A percentile compares a stretch with the other conserved stretches of the same genome.
These are phyloP conservation scores for Actias luna DNA, from an alignment of 2,888 invertebrate species.

Conservation along the genomic window DNA sequence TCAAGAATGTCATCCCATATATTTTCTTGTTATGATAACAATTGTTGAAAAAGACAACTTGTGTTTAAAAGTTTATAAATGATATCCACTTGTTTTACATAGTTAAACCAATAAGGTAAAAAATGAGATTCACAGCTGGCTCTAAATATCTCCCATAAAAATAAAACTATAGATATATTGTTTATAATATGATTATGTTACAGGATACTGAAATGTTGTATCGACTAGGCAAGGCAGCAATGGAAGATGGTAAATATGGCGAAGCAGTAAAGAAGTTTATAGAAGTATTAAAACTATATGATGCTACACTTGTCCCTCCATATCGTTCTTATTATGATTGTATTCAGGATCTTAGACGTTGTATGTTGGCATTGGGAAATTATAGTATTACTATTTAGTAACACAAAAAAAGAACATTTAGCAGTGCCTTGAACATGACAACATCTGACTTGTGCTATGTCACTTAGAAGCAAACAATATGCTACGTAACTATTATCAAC, in stretches of 20 bases:
- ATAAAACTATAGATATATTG: background rate
- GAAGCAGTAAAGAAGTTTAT: constrained; percentile 85
- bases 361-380: constrained; percentile 86
- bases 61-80: no score
- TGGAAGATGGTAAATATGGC: constrained; percentile 83
- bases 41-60: no score
- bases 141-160: no score
- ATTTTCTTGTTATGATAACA: no score
- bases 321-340: constrained; percentile 89
- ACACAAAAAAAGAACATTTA: background rate
- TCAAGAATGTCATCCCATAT: no score
- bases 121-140: no score
- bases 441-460: background rate
- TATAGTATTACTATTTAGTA: constrained; percentile 51
- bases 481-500: no score
- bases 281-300: constrained; percentile 85
- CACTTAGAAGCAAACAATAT: background rate
- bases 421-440: background rate
- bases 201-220: constrained; percentile 88
- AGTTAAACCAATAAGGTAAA: no score
- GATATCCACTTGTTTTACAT: no score
- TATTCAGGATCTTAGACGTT: constrained; percentile 86
- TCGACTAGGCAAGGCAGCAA: constrained; percentile 82
- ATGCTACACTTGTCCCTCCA: constrained; percentile 86
- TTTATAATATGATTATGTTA: constrained; percentile 24